phyloP scores from a whole-genome alignment of 1,140 invertebrate genomes.

The Sycophila sp. region DNA sequence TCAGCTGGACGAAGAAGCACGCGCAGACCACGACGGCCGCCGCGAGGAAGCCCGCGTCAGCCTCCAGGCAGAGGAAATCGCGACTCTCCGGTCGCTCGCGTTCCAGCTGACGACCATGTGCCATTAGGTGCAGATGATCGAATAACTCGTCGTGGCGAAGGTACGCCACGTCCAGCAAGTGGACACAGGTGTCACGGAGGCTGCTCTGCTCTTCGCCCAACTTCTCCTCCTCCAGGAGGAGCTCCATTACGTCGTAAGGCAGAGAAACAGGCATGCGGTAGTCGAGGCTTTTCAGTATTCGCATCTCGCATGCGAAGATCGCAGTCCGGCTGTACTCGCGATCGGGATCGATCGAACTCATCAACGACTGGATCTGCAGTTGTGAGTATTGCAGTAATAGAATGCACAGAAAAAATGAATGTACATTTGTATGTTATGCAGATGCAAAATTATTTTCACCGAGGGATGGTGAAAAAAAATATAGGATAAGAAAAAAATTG shows the following conservation, averaged over 20 bases:
- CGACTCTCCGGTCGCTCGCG: conserved; percentile 15
- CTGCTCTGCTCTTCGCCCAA: not conserved
- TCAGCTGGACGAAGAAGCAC: conserved; percentile 37
- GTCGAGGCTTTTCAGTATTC: not conserved
- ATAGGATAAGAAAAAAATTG: too few species aligned
- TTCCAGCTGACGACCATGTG: conserved; percentile 20
- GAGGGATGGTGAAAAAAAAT: too few species aligned
- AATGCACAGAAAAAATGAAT: too few species aligned
- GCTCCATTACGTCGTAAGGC: conserved; percentile 11
- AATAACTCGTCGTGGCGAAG: conserved; percentile 48
- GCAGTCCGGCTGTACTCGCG: not conserved
- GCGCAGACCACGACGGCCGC: conserved; percentile 48
- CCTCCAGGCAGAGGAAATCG: conserved; percentile 39
- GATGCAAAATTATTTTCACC: too few species aligned
- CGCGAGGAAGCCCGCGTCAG: conserved; percentile 42
- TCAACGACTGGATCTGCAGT: not conserved
- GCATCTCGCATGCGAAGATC: conserved; percentile 9
- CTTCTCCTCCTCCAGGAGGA: conserved; percentile 6
- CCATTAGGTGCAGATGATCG: conserved; percentile 35
- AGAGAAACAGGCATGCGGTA: conserved; percentile 4
- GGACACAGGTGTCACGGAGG: not conserved
- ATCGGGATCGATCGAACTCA: conserved; percentile 15
- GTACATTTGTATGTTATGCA: too few species aligned
- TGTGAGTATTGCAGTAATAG: too few species aligned
- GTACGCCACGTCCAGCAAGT: conserved; percentile 26